These are phyloP conservation scores for Phrynosoma blainvillii DNA, from an alignment of 2,113 vertebrate species.

Conservation along the genomic window DNA sequence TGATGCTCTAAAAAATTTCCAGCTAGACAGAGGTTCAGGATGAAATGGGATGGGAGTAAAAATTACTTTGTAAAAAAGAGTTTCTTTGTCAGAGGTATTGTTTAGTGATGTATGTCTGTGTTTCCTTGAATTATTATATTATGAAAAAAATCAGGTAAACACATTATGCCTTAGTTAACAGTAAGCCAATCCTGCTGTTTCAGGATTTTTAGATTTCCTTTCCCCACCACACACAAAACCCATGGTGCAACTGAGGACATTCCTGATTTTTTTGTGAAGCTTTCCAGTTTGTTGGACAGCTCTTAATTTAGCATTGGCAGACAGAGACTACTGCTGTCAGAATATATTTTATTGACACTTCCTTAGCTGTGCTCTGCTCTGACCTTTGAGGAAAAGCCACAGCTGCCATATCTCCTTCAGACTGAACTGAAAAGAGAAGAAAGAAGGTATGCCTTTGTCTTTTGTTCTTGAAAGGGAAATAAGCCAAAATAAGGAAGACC, in stretches of 20 bases:
- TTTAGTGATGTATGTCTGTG: conserved; percentile 49
- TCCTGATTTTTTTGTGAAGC: conserved; percentile 59
- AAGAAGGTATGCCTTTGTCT: not conserved
- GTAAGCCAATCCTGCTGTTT: conserved; percentile 57
- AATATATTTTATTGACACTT: conserved; percentile 63
- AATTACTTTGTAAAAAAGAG: no score
- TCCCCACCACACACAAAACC: conserved; percentile 50
- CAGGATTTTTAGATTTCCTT: conserved; percentile 62
- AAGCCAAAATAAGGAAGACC: not conserved
- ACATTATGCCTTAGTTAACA: conserved; percentile 66
- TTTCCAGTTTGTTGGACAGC: conserved; percentile 50
- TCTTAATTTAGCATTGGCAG: conserved; percentile 67
- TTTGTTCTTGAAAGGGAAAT: not conserved
- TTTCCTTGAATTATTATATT: conserved; percentile 53
- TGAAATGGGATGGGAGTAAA: no score
- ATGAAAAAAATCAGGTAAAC: conserved; percentile 68
- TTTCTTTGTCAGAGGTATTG: not conserved
- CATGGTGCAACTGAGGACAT: conserved; percentile 56
- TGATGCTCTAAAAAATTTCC: no score
- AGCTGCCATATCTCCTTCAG: conserved; percentile 42
- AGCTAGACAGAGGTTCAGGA: no score
- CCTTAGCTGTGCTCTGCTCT: conserved; percentile 53
- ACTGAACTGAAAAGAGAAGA: conserved; percentile 9
- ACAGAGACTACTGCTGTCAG: conserved; percentile 43
- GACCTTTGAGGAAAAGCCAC: conserved; percentile 41